phyloP scores from a whole-genome alignment of 92 coral and sea anemone genomes.

The Zoanthus sansibaricus region DNA sequence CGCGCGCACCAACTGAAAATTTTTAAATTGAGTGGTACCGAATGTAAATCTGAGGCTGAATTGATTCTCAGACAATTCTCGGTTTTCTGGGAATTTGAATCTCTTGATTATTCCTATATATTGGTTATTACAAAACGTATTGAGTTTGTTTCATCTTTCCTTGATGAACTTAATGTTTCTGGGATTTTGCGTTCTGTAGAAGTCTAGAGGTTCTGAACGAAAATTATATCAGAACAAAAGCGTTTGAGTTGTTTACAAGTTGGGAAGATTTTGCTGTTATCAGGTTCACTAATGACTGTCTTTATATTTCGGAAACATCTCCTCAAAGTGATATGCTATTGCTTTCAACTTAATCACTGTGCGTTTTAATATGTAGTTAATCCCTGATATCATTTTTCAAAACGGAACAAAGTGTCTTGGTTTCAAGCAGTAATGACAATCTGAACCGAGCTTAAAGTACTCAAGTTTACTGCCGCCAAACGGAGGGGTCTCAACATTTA shows the following conservation, averaged over 20 bases:
- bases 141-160: too few species aligned
- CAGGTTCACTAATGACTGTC: not conserved
- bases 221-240: too few species aligned
- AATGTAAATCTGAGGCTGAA: too few species aligned
- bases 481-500: not conserved
- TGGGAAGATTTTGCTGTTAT: not conserved
- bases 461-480: not conserved
- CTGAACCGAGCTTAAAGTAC: not conserved
- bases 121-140: too few species aligned
- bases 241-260: not conserved
- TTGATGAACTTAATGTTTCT: too few species aligned
- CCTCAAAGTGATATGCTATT: not conserved
- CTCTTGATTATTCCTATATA: too few species aligned
- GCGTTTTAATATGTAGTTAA: not conserved
- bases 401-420: slow-evolving; percentile 12
- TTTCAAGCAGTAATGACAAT: not conserved
- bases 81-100: too few species aligned
- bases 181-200: too few species aligned
- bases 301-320: not conserved
- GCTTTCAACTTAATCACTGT: not conserved
- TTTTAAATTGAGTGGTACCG: too few species aligned
- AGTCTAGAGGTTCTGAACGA: too few species aligned
- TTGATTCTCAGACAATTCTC: too few species aligned
- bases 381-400: slow-evolving; percentile 15
- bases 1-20: too few species aligned